A percentile compares a stretch with the other conserved stretches of the same genome.
These are phyloP conservation scores for Champsocephalus gunnari DNA, from an alignment of 2,797 vertebrate species.

Conservation along the genomic window DNA sequence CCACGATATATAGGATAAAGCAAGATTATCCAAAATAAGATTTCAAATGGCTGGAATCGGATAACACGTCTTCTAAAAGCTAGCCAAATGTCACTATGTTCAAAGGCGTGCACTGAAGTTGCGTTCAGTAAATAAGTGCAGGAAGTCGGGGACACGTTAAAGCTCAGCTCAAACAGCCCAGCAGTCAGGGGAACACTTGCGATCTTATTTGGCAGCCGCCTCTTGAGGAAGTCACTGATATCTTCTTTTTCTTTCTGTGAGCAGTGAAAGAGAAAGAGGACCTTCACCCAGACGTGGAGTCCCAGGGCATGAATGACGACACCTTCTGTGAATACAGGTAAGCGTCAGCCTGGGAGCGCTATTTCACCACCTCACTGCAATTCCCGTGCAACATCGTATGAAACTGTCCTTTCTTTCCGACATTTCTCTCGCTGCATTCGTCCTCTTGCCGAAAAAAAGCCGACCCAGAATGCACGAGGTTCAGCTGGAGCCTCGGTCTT, in stretches of 20 bases:
- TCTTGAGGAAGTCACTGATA: slow-evolving; percentile 58
- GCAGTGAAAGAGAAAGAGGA: slow-evolving; percentile 99
- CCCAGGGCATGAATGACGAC: slow-evolving; percentile 96
- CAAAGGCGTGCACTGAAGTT: slow-evolving; percentile 13
- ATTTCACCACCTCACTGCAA: slow-evolving; percentile 49
- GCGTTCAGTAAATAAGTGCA: slow-evolving; percentile 18
- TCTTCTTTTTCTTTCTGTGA: slow-evolving; percentile 58
- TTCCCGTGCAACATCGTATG: slow-evolving; percentile 18
- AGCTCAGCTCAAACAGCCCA: slow-evolving; percentile 18
- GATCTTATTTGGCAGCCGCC: slow-evolving; percentile 36
- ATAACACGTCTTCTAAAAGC: no score
- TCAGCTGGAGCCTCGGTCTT: slow-evolving; percentile 64
- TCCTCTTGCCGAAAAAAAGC: slow-evolving; percentile 77
- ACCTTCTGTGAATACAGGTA: slow-evolving; percentile 99
- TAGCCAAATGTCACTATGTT: background rate
- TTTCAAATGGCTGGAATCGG: background rate
- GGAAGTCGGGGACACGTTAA: slow-evolving; percentile 22
- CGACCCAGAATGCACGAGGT: slow-evolving; percentile 67
- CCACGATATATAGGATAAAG: no score
- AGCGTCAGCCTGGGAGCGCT: slow-evolving; percentile 50
- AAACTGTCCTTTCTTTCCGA: slow-evolving; percentile 45
- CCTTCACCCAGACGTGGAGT: slow-evolving; percentile 95
- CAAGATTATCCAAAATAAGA: no score
- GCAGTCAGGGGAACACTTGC: slow-evolving; percentile 37
- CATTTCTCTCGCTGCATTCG: slow-evolving; percentile 62